These are phyloP conservation scores for Haplotaxodon microlepis DNA, from an alignment of 2,113 vertebrate species.

Conservation along the genomic window DNA sequence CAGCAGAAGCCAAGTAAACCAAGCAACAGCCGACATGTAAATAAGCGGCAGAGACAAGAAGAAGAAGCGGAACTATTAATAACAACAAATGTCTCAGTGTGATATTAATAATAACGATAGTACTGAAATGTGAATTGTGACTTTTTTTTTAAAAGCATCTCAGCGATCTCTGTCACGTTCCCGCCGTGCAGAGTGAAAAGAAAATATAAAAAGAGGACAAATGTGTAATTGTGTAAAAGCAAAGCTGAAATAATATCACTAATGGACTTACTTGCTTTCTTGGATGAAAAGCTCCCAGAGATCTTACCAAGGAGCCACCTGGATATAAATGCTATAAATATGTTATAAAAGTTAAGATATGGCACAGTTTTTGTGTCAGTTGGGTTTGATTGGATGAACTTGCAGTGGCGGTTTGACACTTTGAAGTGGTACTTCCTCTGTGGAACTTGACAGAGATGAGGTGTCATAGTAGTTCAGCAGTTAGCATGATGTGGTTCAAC, in stretches of 20 bases:
- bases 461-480: neutral
- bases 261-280: neutral
- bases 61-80: neutral
- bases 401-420: neutral
- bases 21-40: neutral
- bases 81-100: neutral
- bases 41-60: neutral
- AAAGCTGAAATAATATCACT: neutral
- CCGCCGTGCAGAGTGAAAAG: neutral
- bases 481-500: neutral
- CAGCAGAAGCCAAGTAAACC: neutral
- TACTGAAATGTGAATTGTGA: neutral
- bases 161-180: neutral
- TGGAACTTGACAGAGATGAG: neutral
- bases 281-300: neutral
- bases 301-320: neutral
- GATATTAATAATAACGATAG: neutral
- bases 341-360: neutral
- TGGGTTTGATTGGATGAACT: neutral
- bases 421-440: neutral
- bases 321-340: neutral
- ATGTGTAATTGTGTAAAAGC: neutral
- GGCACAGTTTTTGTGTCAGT: neutral
- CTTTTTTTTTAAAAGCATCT: neutral
- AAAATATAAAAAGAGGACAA: neutral